phyloP scores from a whole-genome alignment of 2,797 vertebrate genomes.

The Ataeniobius toweri region DNA sequence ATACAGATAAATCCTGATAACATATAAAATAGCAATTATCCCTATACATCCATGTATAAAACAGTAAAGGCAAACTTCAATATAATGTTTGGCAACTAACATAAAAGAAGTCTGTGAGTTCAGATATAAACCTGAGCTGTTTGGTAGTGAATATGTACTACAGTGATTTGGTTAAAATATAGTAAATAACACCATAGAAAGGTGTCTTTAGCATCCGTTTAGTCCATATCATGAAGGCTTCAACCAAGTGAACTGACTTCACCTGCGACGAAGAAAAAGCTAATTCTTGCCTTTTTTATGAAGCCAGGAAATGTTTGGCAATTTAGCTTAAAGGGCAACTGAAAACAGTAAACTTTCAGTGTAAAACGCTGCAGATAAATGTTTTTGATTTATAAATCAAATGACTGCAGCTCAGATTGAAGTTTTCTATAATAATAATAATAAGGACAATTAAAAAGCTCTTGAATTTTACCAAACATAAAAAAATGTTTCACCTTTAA shows the following conservation, averaged over 20 bases:
- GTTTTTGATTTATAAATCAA: conserved; percentile 3
- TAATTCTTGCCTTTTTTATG: not conserved
- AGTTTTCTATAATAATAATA: conserved; percentile 9
- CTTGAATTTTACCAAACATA: conserved; percentile 7
- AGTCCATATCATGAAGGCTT: not conserved
- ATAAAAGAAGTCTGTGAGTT: conserved; percentile 36
- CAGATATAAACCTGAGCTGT: conserved; percentile 55
- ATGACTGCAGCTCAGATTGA: not conserved
- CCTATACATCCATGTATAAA: not conserved
- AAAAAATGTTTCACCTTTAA: conserved; percentile 1
- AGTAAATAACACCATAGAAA: not conserved
- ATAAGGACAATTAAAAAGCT: conserved; percentile 19
- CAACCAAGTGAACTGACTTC: not conserved
- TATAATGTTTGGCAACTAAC: conserved; percentile 34
- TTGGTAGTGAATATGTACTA: conserved; percentile 16
- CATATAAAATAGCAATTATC: conserved; percentile 23
- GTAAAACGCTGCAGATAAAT: not conserved
- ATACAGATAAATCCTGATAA: conserved; percentile 41
- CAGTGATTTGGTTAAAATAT: conserved; percentile 19
- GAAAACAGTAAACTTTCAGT: not conserved
- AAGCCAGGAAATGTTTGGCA: conserved; percentile 7
- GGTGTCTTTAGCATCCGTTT: not conserved
- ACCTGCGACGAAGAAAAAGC: conserved; percentile 3
- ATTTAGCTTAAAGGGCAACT: not conserved
- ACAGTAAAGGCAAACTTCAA: conserved; percentile 18